Evolutionary conservation across 2,888 invertebrate genomes (phyloP), one percentile per base, ranked within the genome.

Genomic region (Fissipunctia ypsillon): DNA sequence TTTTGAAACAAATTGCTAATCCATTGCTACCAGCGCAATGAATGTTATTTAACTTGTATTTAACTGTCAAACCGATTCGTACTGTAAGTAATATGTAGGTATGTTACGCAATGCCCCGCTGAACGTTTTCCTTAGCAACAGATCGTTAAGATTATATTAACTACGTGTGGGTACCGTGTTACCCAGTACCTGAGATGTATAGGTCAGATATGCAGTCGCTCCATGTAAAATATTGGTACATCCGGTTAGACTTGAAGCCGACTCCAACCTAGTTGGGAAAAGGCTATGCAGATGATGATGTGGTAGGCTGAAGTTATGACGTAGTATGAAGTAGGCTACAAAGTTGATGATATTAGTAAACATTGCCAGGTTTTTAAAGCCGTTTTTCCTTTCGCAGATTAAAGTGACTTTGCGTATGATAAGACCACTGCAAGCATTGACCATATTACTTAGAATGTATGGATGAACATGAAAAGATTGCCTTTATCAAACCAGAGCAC

Each of bases 401-500:
- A 50, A 64, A 69, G 38, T 41, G 12, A 52, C 41, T 41, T 41
- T 22, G 14, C 12, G 7, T 9, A 12, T 35, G 25, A 25, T 25
- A 35, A 35, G 35, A 35, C 3, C 35, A 35, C 35, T 35, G 35
- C 6, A 35, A 35, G 35, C 2, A 35, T 35, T 35, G 35, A 35
- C 35, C 35, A 35, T 35, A 35, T n/a, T n/a, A n/a, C n/a, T n/a
- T n/a, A n/a, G n/a, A n/a, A n/a, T n/a, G 14, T 56, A 28, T 25
- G 16, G 65, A 72, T 41, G 38, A 43, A 52, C 10, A 38, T 45
- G 31, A 43, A 54, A 56, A 65, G n/a, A 50, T 31, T 35, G 28
- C 35, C 16, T 70, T 78, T 71, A 64, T 50, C 35, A 71, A 73
- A 31, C 10, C n/a, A 48, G 31, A 74, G 43, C 63, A n/a, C 43